A percentile compares a stretch with the other conserved stretches of the same genome.
phyloP scores from a whole-genome alignment of 37 sponge, comb jelly and placozoan genomes.

The Halisarca cf. caerulea region DNA sequence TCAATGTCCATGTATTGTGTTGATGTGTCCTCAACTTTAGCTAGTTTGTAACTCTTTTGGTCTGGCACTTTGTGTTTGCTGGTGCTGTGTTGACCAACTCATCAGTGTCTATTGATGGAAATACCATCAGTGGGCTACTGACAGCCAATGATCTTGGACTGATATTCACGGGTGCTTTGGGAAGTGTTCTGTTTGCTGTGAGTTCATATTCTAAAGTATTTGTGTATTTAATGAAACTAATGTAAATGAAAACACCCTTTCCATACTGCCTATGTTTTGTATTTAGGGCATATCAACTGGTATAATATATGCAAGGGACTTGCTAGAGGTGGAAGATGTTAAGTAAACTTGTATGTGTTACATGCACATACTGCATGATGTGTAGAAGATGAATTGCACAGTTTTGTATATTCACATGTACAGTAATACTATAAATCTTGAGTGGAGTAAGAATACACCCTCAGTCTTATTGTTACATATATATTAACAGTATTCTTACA shows the following conservation, averaged over 20 bases:
- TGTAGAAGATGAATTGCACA: too few relatives aligned
- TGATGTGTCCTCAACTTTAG: not conserved
- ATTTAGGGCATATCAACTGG: conserved; percentile 20
- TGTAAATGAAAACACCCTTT: not conserved
- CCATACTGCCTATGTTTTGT: too few relatives aligned
- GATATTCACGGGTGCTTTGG: conserved; percentile 8
- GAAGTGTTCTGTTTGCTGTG: conserved; percentile 4
- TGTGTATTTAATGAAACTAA: too few relatives aligned
- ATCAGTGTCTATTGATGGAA: not conserved
- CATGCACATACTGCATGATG: too few relatives aligned
- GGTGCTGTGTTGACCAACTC: not conserved
- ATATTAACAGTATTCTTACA: too few relatives aligned
- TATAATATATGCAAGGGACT: conserved; percentile 4
- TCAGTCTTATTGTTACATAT: too few relatives aligned
- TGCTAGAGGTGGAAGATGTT: not conserved
- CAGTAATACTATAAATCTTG: too few relatives aligned
- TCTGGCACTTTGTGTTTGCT: conserved; percentile 6
- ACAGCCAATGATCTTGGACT: conserved; percentile 14
- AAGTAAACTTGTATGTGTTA: too few relatives aligned
- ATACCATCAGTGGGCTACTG: not conserved
- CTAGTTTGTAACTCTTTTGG: not conserved
- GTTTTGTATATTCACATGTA: too few relatives aligned
- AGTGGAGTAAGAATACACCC: too few relatives aligned
- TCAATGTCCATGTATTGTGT: not conserved
- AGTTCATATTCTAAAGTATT: not conserved